A percentile compares a stretch with the other conserved stretches of the same genome.
Evolutionary conservation across 2,113 vertebrate genomes (phyloP).

Genomic region (Phalacrocorax brasilianus): DNA sequence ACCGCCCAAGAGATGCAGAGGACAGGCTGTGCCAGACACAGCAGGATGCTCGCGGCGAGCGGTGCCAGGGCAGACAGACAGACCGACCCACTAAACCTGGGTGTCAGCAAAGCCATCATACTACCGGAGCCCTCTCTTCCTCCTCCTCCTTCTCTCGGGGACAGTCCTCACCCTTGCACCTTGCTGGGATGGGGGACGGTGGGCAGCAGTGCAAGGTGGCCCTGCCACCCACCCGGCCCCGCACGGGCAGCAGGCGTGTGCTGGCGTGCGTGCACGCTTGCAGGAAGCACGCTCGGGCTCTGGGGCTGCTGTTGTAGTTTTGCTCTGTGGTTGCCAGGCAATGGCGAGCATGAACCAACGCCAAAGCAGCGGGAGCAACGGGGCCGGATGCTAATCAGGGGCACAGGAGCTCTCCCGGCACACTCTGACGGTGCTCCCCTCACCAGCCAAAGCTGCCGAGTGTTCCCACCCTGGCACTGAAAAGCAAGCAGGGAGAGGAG

Average conservation of each 20-base stretch:
- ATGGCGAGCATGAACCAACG: slow-evolving; percentile 76
- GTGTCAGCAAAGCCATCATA: neutral
- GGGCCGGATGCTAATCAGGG: slow-evolving; percentile 56
- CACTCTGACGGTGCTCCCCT: neutral
- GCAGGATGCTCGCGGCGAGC: fast-evolving
- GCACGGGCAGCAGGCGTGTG: neutral
- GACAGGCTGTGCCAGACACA: fast-evolving
- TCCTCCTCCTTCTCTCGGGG: neutral
- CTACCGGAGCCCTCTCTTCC: neutral
- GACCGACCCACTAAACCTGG: neutral
- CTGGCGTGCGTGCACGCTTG: fast-evolving
- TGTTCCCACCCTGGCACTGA: neutral
- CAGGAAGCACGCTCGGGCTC: slow-evolving; percentile 51
- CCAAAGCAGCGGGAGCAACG: slow-evolving; percentile 19
- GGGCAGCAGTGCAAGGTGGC: fast-evolving
- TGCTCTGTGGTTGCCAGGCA: slow-evolving; percentile 87
- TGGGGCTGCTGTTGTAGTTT: slow-evolving; percentile 82
- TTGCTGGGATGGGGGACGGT: fast-evolving
- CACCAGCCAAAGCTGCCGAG: fast-evolving
- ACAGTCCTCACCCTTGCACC: neutral
- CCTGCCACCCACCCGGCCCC: fast-evolving
- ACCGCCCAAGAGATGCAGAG: neutral
- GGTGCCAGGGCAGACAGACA: neutral
- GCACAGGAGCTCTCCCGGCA: neutral
- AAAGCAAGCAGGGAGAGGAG: neutral